Evolutionary conservation across 2,113 vertebrate species (phyloP).

Genomic region (Thinocorus orbignyianus): DNA sequence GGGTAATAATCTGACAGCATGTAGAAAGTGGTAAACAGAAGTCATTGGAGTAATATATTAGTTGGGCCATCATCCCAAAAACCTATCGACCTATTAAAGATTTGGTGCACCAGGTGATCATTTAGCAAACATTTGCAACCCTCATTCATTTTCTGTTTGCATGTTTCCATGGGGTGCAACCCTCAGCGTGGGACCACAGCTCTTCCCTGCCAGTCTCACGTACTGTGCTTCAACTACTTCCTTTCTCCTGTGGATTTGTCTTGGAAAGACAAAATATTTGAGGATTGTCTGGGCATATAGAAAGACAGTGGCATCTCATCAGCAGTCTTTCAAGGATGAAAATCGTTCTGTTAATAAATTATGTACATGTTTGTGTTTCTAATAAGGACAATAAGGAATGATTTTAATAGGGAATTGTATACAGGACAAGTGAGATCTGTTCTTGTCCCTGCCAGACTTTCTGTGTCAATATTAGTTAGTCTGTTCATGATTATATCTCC

Average conservation of each 20-base stretch:
- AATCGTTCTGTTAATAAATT: neutral
- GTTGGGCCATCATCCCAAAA: neutral
- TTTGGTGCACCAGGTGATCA: neutral
- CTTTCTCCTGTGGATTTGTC: neutral
- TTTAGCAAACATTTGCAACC: neutral
- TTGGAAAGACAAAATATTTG: neutral
- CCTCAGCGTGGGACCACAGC: neutral
- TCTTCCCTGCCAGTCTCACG: neutral
- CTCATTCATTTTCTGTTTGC: neutral
- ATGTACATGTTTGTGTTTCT: neutral
- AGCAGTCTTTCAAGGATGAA: neutral
- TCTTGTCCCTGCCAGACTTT: neutral
- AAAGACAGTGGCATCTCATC: neutral
- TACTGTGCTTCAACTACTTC: neutral
- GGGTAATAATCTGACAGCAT: slow-evolving; percentile 7
- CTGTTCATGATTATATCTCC: neutral
- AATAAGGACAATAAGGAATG: neutral
- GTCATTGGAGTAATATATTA: slow-evolving; percentile 2
- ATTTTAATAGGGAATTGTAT: neutral
- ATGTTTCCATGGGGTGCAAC: neutral
- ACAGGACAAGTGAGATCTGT: neutral
- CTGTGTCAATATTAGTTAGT: neutral
- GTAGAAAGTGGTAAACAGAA: slow-evolving; percentile 21
- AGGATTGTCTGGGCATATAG: neutral
- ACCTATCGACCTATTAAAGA: neutral